Conservation (phyloP, 2,113 vertebrate genomes). For the Leptobrachium leishanense region DNA sequence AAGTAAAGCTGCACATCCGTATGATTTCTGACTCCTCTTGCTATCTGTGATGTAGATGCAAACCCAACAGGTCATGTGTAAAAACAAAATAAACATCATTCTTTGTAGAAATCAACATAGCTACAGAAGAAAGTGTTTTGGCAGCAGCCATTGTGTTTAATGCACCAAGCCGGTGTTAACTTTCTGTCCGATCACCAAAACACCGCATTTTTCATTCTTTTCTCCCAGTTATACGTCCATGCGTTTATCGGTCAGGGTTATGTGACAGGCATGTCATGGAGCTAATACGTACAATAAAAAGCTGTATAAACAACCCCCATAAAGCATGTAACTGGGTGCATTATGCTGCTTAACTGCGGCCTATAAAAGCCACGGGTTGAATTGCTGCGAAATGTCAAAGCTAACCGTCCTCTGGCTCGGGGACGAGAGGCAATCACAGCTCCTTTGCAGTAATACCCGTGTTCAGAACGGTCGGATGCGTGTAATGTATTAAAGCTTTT, state of each 20-base stretch:
- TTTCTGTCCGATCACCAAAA: too few species aligned
- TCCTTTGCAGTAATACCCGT: slow-evolving; percentile 4
- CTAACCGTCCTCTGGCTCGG: neutral
- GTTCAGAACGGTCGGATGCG: slow-evolving; percentile 32
- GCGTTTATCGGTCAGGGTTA: neutral
- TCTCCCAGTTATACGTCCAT: too few species aligned
- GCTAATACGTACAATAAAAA: neutral
- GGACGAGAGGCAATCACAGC: slow-evolving; percentile 13
- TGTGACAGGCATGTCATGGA: neutral
- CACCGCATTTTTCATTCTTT: too few species aligned
- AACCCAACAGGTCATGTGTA: too few species aligned
- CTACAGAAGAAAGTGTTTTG: too few species aligned
- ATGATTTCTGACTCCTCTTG: too few species aligned
- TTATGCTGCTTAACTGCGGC: neutral
- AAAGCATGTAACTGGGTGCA: neutral
- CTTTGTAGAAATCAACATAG: too few species aligned
- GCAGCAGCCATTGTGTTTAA: too few species aligned
- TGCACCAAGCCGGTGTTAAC: too few species aligned
- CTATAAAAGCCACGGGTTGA: slow-evolving; percentile 3
- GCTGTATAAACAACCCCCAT: neutral
- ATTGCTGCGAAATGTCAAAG: slow-evolving; percentile 13
- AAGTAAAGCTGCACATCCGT: too few species aligned
- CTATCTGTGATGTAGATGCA: too few species aligned
- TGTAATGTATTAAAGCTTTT: slow-evolving; percentile 39
- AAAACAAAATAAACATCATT: too few species aligned